Evolutionary conservation across 2,888 invertebrate genomes (phyloP).

Genomic region (Drosophila incognita): DNA sequence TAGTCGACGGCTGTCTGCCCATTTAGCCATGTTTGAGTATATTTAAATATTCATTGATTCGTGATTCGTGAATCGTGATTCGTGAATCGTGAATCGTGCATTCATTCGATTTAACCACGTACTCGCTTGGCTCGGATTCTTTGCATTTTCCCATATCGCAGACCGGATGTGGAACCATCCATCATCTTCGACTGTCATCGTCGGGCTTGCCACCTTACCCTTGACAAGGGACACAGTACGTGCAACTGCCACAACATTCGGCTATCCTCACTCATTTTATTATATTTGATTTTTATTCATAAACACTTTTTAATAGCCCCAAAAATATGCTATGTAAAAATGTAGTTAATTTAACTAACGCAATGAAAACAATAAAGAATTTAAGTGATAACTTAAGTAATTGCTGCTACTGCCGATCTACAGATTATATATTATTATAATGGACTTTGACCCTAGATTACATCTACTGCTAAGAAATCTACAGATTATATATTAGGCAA

Average conservation of each 20-base stretch:
- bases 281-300: not conserved
- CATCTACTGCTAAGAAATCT: not conserved
- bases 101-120: conserved; percentile 39
- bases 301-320: not conserved
- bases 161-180: conserved; percentile 67
- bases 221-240: conserved; percentile 21
- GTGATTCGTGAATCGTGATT: not conserved
- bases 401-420: not conserved
- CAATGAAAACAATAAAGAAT: not conserved
- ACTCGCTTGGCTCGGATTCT: conserved; percentile 20
- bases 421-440: not conserved
- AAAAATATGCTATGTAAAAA: conserved; percentile 7
- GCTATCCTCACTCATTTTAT: not conserved
- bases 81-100: not conserved
- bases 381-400: not conserved
- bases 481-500: no score
- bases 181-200: conserved; percentile 49
- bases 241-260: conserved; percentile 3
- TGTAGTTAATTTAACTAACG: not conserved
- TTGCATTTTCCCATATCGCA: conserved; percentile 3
- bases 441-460: not conserved
- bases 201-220: not conserved
- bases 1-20: conserved; percentile 4
- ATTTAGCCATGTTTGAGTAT: conserved; percentile 5
- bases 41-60: not conserved